phyloP scores from a whole-genome alignment of 2,113 vertebrate genomes.

The Salvelinus alpinus region DNA sequence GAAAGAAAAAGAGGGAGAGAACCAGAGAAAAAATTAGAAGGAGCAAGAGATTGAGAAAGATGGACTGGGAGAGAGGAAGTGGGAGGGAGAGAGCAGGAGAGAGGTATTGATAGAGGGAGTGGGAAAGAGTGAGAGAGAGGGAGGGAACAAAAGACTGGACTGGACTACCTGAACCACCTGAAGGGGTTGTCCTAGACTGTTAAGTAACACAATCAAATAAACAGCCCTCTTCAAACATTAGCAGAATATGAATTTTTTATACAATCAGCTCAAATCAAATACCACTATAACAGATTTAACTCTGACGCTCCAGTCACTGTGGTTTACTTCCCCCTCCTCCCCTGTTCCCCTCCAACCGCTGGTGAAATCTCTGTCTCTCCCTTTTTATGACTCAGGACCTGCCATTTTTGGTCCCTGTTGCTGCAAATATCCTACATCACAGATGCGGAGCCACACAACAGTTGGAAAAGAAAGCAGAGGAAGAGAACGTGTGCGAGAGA shows the following conservation, averaged over 20 bases:
- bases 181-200: neutral
- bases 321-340: neutral
- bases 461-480: too few relatives aligned
- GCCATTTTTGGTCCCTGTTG: constrained; percentile 67
- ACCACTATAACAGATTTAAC: neutral
- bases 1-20: constrained; percentile 14
- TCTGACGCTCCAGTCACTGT: neutral
- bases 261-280: neutral
- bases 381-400: constrained; percentile 64
- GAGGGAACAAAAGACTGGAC: constrained; percentile 22
- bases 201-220: neutral
- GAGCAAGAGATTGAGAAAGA: neutral
- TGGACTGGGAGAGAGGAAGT: constrained; percentile 12
- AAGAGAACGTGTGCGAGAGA: too few relatives aligned
- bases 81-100: constrained; percentile 6
- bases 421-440: constrained; percentile 33
- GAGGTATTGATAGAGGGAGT: too few relatives aligned
- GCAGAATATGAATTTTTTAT: neutral
- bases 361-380: constrained; percentile 17
- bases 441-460: constrained; percentile 4
- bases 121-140: constrained; percentile 13
- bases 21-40: constrained; percentile 12
- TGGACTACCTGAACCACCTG: constrained; percentile 33
- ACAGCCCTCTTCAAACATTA: neutral
- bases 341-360: neutral